phyloP scores from a whole-genome alignment of 2,113 vertebrate species.

The Microtus pennsylvanicus region DNA sequence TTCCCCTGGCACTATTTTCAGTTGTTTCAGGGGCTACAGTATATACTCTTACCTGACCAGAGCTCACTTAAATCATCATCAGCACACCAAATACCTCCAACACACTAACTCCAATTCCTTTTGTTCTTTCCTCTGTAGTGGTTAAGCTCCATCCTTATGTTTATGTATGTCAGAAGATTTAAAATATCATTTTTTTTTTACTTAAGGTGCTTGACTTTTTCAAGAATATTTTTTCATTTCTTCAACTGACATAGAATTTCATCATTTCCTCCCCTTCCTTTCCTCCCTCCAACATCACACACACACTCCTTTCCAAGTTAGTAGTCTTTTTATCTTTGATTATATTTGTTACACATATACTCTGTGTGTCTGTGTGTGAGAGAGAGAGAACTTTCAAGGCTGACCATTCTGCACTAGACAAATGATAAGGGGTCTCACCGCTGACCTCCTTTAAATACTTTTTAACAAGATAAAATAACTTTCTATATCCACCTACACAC shows the following conservation, averaged over 20 bases:
- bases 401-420: not conserved
- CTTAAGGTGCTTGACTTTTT: slow-evolving; percentile 1
- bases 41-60: not conserved
- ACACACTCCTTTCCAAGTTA: not conserved
- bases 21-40: not conserved
- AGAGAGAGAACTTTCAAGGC: not conserved
- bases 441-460: not conserved
- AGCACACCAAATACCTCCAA: not conserved
- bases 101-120: not conserved
- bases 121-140: not conserved
- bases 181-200: slow-evolving; percentile 5
- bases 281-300: not conserved
- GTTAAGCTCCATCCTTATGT: not conserved
- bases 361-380: not conserved
- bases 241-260: not conserved
- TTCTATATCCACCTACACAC: not conserved
- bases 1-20: not conserved
- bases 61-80: slow-evolving; percentile 1
- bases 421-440: not conserved
- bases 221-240: not conserved
- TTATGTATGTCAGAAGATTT: not conserved
- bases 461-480: not conserved
- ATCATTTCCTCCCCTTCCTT: not conserved
- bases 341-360: not conserved
- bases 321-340: not conserved